phyloP scores from a whole-genome alignment of 2,113 vertebrate species.

The Theristicus caerulescens region DNA sequence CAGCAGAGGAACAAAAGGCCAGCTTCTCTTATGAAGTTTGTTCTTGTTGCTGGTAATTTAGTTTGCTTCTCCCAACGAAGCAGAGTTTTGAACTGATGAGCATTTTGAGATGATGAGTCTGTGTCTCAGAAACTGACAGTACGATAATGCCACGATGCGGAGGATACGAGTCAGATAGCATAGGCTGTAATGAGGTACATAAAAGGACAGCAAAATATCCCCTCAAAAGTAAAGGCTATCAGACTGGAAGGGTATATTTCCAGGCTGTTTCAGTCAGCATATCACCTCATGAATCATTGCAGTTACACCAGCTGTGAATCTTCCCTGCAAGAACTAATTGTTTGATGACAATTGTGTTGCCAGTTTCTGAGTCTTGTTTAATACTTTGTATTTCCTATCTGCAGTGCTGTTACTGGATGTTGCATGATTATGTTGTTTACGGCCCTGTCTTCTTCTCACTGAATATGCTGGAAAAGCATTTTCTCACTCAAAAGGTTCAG shows the following conservation, averaged over 20 bases:
- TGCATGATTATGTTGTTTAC: background rate
- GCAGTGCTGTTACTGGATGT: background rate
- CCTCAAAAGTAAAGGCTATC: background rate
- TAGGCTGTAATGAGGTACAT: background rate
- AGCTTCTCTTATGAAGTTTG: background rate
- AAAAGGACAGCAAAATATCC: background rate
- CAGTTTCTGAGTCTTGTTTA: background rate
- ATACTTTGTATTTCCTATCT: background rate
- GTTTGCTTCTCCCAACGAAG: background rate
- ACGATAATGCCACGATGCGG: background rate
- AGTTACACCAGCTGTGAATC: background rate
- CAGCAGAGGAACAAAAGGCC: conserved; percentile 9
- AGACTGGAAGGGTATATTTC: background rate
- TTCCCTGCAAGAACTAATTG: background rate
- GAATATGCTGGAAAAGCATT: background rate
- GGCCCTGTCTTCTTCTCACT: background rate
- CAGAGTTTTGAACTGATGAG: background rate
- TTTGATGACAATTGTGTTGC: background rate
- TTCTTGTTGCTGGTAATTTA: background rate
- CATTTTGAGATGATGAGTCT: background rate
- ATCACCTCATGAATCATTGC: background rate
- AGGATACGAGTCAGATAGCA: background rate
- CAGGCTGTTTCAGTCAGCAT: background rate
- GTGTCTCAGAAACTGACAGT: background rate
- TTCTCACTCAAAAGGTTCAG: background rate